Percentiles rank a stretch among this genome's conserved stretches.
Conservation (phyloP, 2,113 vertebrate genomes). For the Empidonax alnorum region DNA sequence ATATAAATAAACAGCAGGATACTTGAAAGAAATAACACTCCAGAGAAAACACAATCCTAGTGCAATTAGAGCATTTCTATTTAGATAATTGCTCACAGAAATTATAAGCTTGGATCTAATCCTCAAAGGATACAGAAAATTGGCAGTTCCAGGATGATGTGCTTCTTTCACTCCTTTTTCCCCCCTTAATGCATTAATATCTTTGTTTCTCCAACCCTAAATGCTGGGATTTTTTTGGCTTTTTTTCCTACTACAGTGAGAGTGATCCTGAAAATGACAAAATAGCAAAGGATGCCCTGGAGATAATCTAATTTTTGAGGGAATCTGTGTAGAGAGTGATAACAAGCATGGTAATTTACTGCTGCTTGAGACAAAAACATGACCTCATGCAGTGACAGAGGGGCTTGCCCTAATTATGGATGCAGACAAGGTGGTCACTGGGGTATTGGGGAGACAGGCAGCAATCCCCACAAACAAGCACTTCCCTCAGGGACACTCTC, state of each 20-base stretch:
- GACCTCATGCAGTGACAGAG: constrained; percentile 44
- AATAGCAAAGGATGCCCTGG: constrained; percentile 26
- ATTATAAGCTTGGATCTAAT: constrained; percentile 66
- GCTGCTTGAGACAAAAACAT: constrained; percentile 39
- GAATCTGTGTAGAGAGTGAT: constrained; percentile 4
- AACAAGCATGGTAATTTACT: constrained; percentile 48
- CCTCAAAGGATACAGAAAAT: constrained; percentile 63
- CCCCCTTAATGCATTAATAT: not conserved
- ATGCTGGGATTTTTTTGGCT: not conserved
- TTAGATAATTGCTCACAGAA: constrained; percentile 73
- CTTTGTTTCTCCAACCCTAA: constrained; percentile 18
- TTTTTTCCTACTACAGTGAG: not conserved
- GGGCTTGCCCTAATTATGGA: constrained; percentile 50
- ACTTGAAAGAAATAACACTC: constrained; percentile 67
- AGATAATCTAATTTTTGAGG: constrained; percentile 39
- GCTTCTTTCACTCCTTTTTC: not conserved
- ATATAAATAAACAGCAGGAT: constrained; percentile 72
- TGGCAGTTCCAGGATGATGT: constrained; percentile 39
- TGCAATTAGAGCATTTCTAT: constrained; percentile 75
- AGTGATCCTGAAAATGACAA: not conserved
- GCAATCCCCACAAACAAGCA: not conserved
- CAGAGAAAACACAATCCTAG: constrained; percentile 67
- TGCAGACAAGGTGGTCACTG: constrained; percentile 25
- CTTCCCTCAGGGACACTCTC: not conserved
- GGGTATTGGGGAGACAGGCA: constrained; percentile 23